Evolutionary conservation across 2,113 vertebrate genomes (phyloP).

Genomic region (Conger conger): DNA sequence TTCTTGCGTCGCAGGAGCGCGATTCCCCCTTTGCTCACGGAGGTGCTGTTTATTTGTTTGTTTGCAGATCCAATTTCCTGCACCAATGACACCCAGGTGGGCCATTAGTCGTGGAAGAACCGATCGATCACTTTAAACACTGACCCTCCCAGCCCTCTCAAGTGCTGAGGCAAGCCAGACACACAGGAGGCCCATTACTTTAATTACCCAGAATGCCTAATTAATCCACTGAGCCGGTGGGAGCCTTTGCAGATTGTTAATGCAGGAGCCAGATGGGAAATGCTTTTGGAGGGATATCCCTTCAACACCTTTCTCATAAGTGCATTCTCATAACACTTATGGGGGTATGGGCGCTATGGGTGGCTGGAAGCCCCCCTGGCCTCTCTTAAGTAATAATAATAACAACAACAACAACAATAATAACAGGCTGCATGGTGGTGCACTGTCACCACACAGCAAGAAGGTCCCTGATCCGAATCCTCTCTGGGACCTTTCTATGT

Average conservation of each 20-base stretch:
- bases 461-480: no score
- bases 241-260: constrained; percentile 1
- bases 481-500: no score
- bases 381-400: no score
- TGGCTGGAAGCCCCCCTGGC: no score
- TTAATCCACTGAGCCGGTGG: constrained; percentile 38
- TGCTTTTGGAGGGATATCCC: not conserved
- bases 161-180: constrained; percentile 45
- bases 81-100: constrained; percentile 34
- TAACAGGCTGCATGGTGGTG: no score
- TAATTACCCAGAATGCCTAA: constrained; percentile 44
- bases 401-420: no score
- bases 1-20: not conserved
- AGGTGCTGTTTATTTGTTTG: constrained; percentile 36
- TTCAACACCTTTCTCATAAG: not conserved
- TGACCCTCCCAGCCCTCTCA: constrained; percentile 24
- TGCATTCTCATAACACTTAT: no score
- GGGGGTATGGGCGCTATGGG: no score
- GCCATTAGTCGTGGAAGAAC: constrained; percentile 35
- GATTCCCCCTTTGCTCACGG: constrained; percentile 1
- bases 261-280: not conserved
- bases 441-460: no score
- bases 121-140: constrained; percentile 39
- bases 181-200: constrained; percentile 41
- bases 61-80: constrained; percentile 42